Percentiles rank a stretch among this genome's conserved stretches.
Evolutionary conservation across 1,140 invertebrate species (phyloP).

Genomic region (Asbolus verrucosus): DNA sequence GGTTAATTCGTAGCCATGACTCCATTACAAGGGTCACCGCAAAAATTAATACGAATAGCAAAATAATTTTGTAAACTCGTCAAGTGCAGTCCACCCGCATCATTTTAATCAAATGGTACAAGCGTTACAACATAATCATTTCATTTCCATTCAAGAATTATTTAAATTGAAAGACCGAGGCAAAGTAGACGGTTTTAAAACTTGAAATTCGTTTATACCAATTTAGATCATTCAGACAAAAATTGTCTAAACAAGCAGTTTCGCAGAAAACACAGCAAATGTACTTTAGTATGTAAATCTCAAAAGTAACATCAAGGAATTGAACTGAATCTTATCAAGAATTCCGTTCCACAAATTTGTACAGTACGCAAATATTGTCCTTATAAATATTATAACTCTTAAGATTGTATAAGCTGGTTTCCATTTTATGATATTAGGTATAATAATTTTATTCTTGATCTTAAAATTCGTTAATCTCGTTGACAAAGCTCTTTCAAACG

Average conservation of each 20-base stretch:
- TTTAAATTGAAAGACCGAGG: not conserved
- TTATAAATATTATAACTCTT: too few species aligned
- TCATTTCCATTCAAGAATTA: too few species aligned
- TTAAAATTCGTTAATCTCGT: too few species aligned
- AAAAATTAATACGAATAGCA: too few species aligned
- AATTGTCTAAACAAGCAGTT: constrained; percentile 30
- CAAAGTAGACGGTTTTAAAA: constrained; percentile 23
- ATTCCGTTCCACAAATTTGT: constrained; percentile 5
- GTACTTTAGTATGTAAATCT: constrained; percentile 14
- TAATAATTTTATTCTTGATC: too few species aligned
- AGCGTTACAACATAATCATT: too few species aligned
- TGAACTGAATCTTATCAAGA: not conserved
- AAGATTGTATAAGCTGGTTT: constrained; percentile 8
- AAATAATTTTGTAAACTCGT: too few species aligned
- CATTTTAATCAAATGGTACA: too few species aligned
- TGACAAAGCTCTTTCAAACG: too few species aligned
- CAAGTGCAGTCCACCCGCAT: too few species aligned
- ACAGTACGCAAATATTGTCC: constrained; percentile 13
- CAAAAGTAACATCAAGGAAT: constrained; percentile 3
- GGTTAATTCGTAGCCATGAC: constrained; percentile 5
- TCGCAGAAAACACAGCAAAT: constrained; percentile 1
- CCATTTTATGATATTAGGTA: too few species aligned
- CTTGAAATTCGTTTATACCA: constrained; percentile 18
- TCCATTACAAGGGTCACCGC: too few species aligned
- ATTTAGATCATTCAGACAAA: constrained; percentile 19